Evolutionary conservation across 2,797 vertebrate species (phyloP).

Genomic region (Megaceryle alcyon): DNA sequence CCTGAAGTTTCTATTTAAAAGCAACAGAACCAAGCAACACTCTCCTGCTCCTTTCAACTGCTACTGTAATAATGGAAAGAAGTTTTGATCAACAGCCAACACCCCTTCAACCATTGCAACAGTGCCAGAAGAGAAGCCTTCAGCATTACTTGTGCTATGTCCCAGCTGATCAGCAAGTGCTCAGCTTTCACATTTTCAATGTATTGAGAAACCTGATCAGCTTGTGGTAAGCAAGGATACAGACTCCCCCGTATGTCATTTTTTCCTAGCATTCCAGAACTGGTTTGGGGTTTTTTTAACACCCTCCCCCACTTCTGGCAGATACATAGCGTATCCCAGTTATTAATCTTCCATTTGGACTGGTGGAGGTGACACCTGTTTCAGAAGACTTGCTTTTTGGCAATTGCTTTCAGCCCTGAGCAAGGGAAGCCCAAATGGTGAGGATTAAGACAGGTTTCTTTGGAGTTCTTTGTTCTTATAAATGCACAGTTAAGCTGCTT

Average conservation of each 20-base stretch:
- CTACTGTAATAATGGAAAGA: not conserved
- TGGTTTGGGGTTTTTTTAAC: not conserved
- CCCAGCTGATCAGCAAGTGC: not conserved
- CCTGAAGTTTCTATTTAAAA: not conserved
- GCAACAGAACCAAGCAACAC: not conserved
- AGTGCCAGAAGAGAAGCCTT: not conserved
- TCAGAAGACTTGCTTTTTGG: not conserved
- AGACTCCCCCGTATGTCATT: not conserved
- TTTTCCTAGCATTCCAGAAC: not conserved
- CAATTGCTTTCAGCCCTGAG: not conserved
- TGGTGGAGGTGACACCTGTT: not conserved
- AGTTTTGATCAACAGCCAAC: not conserved
- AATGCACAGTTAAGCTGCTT: not conserved
- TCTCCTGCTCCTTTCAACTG: not conserved
- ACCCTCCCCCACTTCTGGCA: not conserved
- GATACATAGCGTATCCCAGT: not conserved
- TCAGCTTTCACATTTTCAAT: not conserved
- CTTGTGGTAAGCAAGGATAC: rapidly evolving
- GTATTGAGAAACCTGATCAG: not conserved
- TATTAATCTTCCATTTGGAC: not conserved
- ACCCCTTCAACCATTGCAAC: not conserved
- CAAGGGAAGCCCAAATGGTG: not conserved
- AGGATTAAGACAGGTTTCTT: not conserved
- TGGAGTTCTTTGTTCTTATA: not conserved
- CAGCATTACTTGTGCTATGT: not conserved